These are phyloP conservation scores for Caenorhabditis wallacei DNA, from an alignment of 2,888 invertebrate species.

Conservation along the genomic window DNA sequence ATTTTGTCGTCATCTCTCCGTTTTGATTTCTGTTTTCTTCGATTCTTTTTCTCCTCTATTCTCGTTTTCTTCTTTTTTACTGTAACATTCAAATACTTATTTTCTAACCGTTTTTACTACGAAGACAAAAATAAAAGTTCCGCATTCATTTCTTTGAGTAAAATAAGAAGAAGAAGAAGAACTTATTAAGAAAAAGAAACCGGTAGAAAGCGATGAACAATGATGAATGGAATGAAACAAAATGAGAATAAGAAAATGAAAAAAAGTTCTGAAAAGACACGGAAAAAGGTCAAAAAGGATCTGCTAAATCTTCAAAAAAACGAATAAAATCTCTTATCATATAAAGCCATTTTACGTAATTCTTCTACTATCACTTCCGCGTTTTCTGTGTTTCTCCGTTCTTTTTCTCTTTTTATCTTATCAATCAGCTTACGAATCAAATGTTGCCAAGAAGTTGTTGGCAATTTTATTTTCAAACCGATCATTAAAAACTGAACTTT, in stretches of 20 bases:
- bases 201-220: neutral
- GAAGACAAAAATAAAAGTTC: conserved; percentile 3
- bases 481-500: too few species aligned
- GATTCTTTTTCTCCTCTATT: neutral
- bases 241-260: neutral
- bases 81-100: conserved; percentile 7
- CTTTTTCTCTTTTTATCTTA: conserved; percentile 44
- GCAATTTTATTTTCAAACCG: neutral
- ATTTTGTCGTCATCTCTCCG: conserved; percentile 33
- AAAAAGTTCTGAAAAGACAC: neutral
- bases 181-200: neutral
- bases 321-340: conserved; percentile 21
- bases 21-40: conserved; percentile 7
- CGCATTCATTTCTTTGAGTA: conserved; percentile 29
- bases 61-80: conserved; percentile 15
- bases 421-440: conserved; percentile 35
- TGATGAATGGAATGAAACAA: too few species aligned
- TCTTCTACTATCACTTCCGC: conserved; percentile 35
- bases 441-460: conserved; percentile 19
- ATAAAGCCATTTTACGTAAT: conserved; percentile 17
- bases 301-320: neutral
- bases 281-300: neutral
- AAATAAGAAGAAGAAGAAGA: conserved; percentile 21
- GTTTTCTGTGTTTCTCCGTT: conserved; percentile 13
- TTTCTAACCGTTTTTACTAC: conserved; percentile 21